Percentiles rank a stretch among this genome's conserved stretches.
Evolutionary conservation across 2,888 invertebrate species (phyloP).

Genomic region (Julus scanicus): DNA sequence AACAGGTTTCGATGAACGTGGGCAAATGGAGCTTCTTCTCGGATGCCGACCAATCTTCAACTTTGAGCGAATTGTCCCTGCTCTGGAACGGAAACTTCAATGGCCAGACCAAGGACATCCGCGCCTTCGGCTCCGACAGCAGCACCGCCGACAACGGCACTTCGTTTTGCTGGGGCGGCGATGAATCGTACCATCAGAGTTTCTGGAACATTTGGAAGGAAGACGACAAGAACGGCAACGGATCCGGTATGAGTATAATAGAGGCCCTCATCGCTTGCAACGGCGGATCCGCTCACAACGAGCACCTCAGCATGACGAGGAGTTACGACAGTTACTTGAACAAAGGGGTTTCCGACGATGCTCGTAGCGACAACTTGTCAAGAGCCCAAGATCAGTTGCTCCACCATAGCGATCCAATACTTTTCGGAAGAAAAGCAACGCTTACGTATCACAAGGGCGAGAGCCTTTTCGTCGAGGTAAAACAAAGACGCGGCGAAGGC

Average conservation of each 20-base stretch:
- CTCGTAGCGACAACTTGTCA: neutral
- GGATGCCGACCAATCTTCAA: no score
- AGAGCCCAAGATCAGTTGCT: neutral
- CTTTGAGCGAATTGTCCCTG: neutral
- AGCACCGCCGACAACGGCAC: neutral
- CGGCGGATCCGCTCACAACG: neutral
- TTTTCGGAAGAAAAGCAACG: constrained; percentile 56
- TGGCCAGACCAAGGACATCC: neutral
- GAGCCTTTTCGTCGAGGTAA: constrained; percentile 59
- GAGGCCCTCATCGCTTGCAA: neutral
- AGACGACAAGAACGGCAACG: neutral
- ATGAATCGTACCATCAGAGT: constrained; percentile 36
- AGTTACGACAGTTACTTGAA: constrained; percentile 58
- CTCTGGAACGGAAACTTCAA: neutral
- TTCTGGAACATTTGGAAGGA: constrained; percentile 43
- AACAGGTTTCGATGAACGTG: neutral
- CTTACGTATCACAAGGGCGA: constrained; percentile 59
- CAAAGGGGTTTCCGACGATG: constrained; percentile 45
- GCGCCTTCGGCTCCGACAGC: neutral
- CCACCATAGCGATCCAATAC: constrained; percentile 56
- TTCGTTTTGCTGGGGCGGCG: constrained; percentile 41
- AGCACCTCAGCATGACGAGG: constrained; percentile 53
- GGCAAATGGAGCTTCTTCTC: neutral
- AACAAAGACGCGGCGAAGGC: neutral
- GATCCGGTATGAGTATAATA: neutral